Base-by-base conservation (phyloP, 2,113 vertebrate species). In the Merops nubicus region DNA sequence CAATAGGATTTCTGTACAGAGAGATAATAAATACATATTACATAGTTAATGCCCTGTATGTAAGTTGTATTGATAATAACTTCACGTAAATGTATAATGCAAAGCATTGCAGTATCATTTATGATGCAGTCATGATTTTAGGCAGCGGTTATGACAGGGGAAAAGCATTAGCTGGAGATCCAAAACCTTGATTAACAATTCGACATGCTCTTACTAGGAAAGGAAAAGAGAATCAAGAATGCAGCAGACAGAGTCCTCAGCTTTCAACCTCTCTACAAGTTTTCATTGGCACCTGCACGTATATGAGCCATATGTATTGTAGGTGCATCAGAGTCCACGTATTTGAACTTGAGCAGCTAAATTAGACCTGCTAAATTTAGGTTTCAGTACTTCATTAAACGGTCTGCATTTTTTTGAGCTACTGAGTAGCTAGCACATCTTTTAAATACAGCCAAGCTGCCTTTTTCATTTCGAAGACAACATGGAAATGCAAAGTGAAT, bases 311-410 rank as follows among this genome's bases (percentile, higher is more conserved):
- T 88, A 88, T 93, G 90, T 93, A 34, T 34, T 88, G 93, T 96
- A 96, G 76, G 93, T 96, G 91, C 96, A 57, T 72, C 22, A 11
- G 60, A 72, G 76, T 88, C 92, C 88, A 5, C 2, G 2, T 63
- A 40, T 90, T 89, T 95, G 92, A 97, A 91, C 93, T 87, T 15
- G 2, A 95, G 15, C 83, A 70, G 82, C 64, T 68, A 81, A 90
- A 78, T 95, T 70, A 88, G 51, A 67, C 62, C 22, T 29, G 64
- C 85, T 94, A 91, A 91, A 92, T 91, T 90, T 96, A 92, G 73
- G 42, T 81, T 54, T 84, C 93, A 92, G 88, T 94, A 80, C 85
- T 90, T 93, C 78, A 94, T 95, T 93, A 85, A 91, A 57, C 15
- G 48, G 51, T 54, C 68, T 80, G 33, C 7, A 0, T 43, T 43